These are phyloP conservation scores for Stegodyphus dumicola DNA, from an alignment of 1,140 invertebrate species.

Conservation along the genomic window DNA sequence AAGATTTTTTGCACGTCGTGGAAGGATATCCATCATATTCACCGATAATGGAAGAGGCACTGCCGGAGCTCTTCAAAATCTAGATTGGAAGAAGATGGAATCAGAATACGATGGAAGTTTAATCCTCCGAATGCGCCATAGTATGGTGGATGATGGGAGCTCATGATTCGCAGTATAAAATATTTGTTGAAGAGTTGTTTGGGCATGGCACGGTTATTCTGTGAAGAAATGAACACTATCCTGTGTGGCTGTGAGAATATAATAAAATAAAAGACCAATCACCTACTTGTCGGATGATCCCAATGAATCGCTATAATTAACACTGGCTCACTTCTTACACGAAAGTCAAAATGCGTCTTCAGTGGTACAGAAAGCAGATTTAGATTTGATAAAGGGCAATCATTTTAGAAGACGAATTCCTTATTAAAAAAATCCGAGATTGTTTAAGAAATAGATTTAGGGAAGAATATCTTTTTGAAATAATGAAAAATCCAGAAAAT, in stretches of 20 bases:
- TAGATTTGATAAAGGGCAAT: neutral
- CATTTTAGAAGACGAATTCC: neutral
- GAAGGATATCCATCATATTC: conserved; percentile 63
- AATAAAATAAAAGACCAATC: neutral
- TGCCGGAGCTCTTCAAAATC: neutral
- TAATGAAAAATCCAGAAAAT: neutral
- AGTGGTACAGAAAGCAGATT: neutral
- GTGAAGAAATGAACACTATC: neutral
- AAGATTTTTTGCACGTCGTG: conserved; percentile 4
- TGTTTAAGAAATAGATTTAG: neutral
- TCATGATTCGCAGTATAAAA: neutral
- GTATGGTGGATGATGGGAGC: conserved; percentile 24
- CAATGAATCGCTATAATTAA: neutral
- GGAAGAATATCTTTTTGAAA: neutral
- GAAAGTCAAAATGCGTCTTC: neutral
- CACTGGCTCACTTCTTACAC: conserved; percentile 1
- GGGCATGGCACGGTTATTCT: neutral
- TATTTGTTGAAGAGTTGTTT: neutral
- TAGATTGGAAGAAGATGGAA: conserved; percentile 1
- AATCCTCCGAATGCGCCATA: neutral
- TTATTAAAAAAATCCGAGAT: neutral
- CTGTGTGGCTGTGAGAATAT: neutral
- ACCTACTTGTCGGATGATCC: conserved; percentile 6
- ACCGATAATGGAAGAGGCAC: conserved; percentile 66
- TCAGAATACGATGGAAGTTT: neutral